Conservation (phyloP, 2,113 vertebrate genomes). For the Dipodomys spectabilis region DNA sequence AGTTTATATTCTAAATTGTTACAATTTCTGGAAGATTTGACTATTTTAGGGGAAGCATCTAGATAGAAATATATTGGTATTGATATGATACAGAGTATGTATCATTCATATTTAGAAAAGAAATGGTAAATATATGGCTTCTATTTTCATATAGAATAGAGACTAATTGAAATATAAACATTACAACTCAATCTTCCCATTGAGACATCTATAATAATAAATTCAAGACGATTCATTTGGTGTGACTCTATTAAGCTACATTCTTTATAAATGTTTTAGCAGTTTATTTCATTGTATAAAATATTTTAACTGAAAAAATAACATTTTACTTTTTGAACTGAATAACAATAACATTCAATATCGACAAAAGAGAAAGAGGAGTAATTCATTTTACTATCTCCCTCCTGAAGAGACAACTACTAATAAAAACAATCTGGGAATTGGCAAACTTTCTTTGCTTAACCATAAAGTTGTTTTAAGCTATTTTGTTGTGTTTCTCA, state of each 20-base stretch:
- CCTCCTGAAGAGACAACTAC: background rate
- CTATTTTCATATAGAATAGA: slow-evolving; percentile 2
- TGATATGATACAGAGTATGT: slow-evolving; percentile 15
- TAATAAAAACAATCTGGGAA: slow-evolving; percentile 17
- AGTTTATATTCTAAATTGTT: background rate
- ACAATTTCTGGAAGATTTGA: slow-evolving; percentile 8
- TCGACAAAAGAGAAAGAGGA: slow-evolving; percentile 22
- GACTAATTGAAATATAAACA: background rate
- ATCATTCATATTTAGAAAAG: slow-evolving; percentile 12
- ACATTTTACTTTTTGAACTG: slow-evolving; percentile 19
- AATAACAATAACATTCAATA: slow-evolving; percentile 30
- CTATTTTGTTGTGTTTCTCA: background rate
- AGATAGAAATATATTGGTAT: background rate
- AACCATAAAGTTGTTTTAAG: slow-evolving; percentile 33
- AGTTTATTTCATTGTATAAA: background rate
- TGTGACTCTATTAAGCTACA: slow-evolving; percentile 2
- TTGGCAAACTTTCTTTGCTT: background rate
- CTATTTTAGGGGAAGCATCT: background rate
- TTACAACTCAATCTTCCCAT: background rate
- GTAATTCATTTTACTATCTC: slow-evolving; percentile 41
- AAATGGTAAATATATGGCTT: background rate
- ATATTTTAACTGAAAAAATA: background rate
- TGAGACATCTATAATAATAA: background rate
- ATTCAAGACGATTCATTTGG: background rate
- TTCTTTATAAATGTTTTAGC: background rate